These are phyloP conservation scores for Archips crataeganus DNA, from an alignment of 2,888 invertebrate genomes.

Conservation along the genomic window DNA sequence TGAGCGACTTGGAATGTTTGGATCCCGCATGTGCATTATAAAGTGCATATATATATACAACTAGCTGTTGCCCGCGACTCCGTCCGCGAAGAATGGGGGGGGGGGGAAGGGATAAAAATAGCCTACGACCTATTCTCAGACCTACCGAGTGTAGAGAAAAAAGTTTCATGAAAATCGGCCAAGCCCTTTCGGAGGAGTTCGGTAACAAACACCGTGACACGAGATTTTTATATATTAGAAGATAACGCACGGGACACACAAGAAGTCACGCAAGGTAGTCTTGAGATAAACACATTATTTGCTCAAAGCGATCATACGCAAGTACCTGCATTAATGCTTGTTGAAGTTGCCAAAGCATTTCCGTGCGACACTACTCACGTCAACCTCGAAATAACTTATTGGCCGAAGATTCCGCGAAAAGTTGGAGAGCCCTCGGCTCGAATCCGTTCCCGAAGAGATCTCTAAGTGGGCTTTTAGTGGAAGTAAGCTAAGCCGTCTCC, in stretches of 20 bases:
- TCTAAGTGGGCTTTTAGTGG: constrained; percentile 85
- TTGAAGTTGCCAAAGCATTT: constrained; percentile 48
- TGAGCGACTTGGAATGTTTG: too few species aligned
- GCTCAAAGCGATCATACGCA: constrained; percentile 6
- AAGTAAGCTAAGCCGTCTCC: constrained; percentile 82
- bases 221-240: too few species aligned
- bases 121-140: too few species aligned
- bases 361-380: constrained; percentile 53
- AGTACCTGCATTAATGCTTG: constrained; percentile 40
- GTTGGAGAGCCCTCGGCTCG: constrained; percentile 74
- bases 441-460: constrained; percentile 80
- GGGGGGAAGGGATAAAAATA: too few species aligned
- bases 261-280: background rate
- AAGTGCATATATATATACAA: too few species aligned
- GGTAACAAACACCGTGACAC: too few species aligned
- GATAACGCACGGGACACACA: background rate
- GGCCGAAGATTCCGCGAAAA: constrained; percentile 72
- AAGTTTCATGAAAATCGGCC: too few species aligned
- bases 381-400: constrained; percentile 74
- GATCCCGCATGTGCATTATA: too few species aligned
- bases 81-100: too few species aligned
- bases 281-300: constrained; percentile 12
- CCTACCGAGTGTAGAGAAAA: too few species aligned
- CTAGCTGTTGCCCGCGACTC: too few species aligned
- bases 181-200: too few species aligned